Evolutionary conservation across 2,888 invertebrate species (phyloP), one percentile per base, ranked within the genome.

Genomic region (Icerya purchasi): DNA sequence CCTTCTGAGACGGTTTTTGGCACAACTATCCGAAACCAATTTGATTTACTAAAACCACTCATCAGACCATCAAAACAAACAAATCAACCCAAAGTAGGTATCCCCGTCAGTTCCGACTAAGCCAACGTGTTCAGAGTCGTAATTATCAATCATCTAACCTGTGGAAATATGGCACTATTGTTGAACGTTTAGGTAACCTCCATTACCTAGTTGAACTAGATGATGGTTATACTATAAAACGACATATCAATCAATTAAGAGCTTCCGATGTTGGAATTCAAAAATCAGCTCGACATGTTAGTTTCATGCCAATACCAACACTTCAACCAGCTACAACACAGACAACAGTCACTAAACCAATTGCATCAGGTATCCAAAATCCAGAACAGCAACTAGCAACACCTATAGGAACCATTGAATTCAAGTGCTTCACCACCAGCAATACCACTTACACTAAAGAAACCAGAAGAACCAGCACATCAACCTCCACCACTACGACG

Each of bases 161-260:
- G 53, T 65, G 62, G 65, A 62, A 63, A 61, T 61, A 53, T 50
- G 64, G 62, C 2, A 62, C 25, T 53, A 56, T 65, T 1, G 56
- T 61, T 8, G 56, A 62, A 57, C 25, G 52, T 22, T 25, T 64
- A 10, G 65, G 63, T 19, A 53, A 49, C 21, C 53, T 63, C 22
- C 63, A 62, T 22, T 63, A 65, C 56, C 50, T 62, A 22, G 53
- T 65, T 5, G 53, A 63, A 56, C 25, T 65, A 14, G 65, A 65
- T 58, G 53, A 62, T 56, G 59, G 59, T 2, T 62, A 63, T 50
- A 54, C 59, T 2, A 61, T 64, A 18, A 64, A 65, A 60, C 58
- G 63, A 19, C 65, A 65, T 24, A 60, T 61, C 5, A 57, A 64
- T 52, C 62, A 64, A 61, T 50, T 64, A 3, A 3, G 23, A 3